Base-by-base conservation (phyloP, 1,140 invertebrate genomes). In the Ceratosolen fusciceps region DNA sequence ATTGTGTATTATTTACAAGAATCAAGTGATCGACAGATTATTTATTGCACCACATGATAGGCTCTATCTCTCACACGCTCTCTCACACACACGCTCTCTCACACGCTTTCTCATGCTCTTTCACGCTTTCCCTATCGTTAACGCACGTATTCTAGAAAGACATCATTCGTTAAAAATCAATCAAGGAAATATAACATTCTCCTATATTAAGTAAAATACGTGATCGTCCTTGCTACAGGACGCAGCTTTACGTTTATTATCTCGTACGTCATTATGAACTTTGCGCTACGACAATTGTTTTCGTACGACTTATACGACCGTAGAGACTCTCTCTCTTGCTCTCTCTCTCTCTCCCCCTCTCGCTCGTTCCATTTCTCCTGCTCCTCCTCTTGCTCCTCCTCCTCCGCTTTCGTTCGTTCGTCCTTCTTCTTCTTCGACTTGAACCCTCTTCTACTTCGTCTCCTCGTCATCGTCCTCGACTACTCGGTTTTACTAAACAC, bases 271-370 rank as follows among this genome's bases (percentile, higher is more conserved):
- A 78, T 80, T 80, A 72, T 52, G 49, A 29, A 68, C 52, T 81
- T 81, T 83, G 82, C 82, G 83, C 82, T 84, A 83, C 74, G 81
- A 84, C 84, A 81, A 81, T 81, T 31, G 56, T 78, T 74, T 72
- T 80, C 21, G 68, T 71, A 31, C 56, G 58, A 54, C 49, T 56
- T 43, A 65, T 47, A 74, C 72, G 56, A 43, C 72, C 67, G 74
- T 67, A 67, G 34, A n/a, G n/a, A n/a, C n/a, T n/a, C n/a, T n/a
- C n/a, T n/a, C n/a, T n/a, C n/a, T n/a, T n/a, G n/a, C n/a, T n/a
- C n/a, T n/a, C n/a, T n/a, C n/a, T n/a, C n/a, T n/a, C n/a, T n/a
- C n/a, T n/a, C n/a, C n/a, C n/a, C n/a, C n/a, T n/a, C n/a, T n/a
- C n/a, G n/a, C n/a, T n/a, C n/a, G n/a, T n/a, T n/a, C n/a, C n/a